Conservation (phyloP, 2,888 invertebrate species). For the Petrolisthes manimaculis region DNA sequence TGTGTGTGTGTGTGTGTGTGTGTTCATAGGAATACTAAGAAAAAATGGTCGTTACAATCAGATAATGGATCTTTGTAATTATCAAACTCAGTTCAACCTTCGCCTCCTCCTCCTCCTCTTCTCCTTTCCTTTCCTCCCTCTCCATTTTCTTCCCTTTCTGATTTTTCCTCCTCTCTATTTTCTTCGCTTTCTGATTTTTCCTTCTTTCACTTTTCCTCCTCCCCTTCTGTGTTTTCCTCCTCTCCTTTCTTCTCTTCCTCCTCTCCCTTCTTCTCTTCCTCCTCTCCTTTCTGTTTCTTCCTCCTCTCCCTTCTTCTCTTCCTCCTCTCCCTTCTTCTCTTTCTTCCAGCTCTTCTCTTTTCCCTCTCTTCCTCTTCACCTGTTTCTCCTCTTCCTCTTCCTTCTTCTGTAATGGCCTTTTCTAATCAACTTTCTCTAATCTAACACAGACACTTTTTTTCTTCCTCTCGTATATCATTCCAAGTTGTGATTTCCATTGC, state of each 20-base stretch:
- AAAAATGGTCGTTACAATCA: no score
- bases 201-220: neutral
- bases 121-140: neutral
- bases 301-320: neutral
- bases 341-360: neutral
- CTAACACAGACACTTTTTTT: no score
- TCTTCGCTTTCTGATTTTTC: no score
- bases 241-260: neutral
- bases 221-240: slow-evolving; percentile 1
- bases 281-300: neutral
- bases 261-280: neutral
- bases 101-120: no score
- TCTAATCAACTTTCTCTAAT: no score
- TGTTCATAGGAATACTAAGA: no score
- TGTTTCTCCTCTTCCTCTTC: slow-evolving; percentile 16
- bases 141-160: neutral
- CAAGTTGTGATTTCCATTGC: no score
- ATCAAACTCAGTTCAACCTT: no score
- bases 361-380: neutral
- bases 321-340: neutral
- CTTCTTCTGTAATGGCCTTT: no score
- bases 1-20: no score
- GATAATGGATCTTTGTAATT: no score
- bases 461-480: no score
- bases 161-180: neutral